Evolutionary conservation across 2,888 invertebrate species (phyloP), one percentile per base, ranked within the genome.

Genomic region (Troides oblongomaculatus): DNA sequence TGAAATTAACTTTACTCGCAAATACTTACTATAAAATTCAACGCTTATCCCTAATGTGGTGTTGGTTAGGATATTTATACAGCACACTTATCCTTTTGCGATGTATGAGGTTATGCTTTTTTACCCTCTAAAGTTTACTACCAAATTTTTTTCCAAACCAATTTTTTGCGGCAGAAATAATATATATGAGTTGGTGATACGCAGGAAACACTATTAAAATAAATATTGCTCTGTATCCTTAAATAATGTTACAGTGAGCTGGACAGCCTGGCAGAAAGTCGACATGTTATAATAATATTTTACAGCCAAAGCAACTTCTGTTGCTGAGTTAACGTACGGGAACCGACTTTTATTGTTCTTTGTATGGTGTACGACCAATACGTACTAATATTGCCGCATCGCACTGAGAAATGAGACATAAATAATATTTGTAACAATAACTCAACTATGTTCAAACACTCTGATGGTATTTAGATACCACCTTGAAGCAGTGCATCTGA

Each of bases 311-410:
- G 60, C 69, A 61, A 74, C 76, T 75, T 68, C 75, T 76, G 76
- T 74, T 72, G 64, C 68, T 50, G 68, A 69, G 72, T 74, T 76
- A 75, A 76, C 73, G 74, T 68, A 56, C 71, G 63, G 65, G 70
- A 76, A 78, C 77, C 76, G 73, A 74, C 74, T 74, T 70, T 68
- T 68, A 74, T 74, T 74, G 72, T 77, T 72, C 72, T 72, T 72
- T 66, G 70, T 71, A 72, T 71, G 39, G 50, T 17, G 53, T 39
- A 70, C 60, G 30, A 70, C 61, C 61, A 56, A 60, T 64, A 69
- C 53, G 63, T 65, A 63, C 25, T 66, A 62, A 60, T 50, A 70
- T 70, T 66, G 70, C 63, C 46, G 53, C 64, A 50, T 63, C 60
- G n/a, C 53, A 60, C 60, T 60, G 53, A 62, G 39, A 62, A 70